Evolutionary conservation across 2,113 vertebrate genomes (phyloP).

Genomic region (Psammodynastes pulverulentus): DNA sequence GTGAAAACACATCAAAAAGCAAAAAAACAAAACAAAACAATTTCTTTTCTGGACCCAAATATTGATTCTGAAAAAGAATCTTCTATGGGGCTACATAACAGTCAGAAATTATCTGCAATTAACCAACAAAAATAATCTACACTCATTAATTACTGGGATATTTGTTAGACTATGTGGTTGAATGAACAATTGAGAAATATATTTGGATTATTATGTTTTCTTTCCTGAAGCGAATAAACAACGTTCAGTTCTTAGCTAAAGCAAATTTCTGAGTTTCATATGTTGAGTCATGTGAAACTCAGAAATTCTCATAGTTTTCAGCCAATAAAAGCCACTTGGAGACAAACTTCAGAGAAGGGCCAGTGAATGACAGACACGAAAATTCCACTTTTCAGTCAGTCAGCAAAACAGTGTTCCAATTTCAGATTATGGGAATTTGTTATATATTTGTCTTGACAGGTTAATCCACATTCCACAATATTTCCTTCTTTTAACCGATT

Average conservation of each 20-base stretch:
- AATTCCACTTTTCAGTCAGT: not conserved
- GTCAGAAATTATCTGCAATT: not conserved
- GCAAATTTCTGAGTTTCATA: not conserved
- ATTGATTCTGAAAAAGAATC: too few species aligned
- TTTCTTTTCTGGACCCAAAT: not conserved
- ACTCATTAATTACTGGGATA: too few species aligned
- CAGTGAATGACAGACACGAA: not conserved
- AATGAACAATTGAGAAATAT: not conserved
- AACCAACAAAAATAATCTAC: not conserved
- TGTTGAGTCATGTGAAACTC: not conserved
- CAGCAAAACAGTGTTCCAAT: not conserved
- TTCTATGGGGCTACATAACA: not conserved
- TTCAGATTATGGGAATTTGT: not conserved
- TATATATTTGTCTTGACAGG: not conserved
- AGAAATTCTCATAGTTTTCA: not conserved
- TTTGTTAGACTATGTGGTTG: not conserved
- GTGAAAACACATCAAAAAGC: not conserved
- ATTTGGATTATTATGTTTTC: not conserved
- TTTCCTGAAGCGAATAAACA: not conserved
- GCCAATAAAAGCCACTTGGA: not conserved
- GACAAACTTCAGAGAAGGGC: not conserved
- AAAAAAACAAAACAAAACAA: too few species aligned
- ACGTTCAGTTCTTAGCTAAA: not conserved
- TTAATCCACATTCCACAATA: not conserved
- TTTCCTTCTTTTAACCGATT: not conserved